Conservation (phyloP, 2,888 invertebrate genomes). For the Ethmia dodecea region DNA sequence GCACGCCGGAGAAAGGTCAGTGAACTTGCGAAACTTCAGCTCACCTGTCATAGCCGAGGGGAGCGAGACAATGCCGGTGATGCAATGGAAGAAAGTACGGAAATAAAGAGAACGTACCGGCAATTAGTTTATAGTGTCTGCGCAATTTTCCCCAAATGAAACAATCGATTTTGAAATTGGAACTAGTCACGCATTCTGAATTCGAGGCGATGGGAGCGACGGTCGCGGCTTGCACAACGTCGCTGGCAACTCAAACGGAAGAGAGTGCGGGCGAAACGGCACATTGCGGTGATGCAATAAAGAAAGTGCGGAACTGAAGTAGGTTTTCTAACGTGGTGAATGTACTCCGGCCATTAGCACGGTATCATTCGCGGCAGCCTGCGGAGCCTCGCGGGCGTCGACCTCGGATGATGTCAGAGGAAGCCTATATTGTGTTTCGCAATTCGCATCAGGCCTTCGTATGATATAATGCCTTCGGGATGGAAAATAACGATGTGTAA, state of each 20-base stretch:
- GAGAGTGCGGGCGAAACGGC: conserved; percentile 68
- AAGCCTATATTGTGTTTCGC: conserved; percentile 37
- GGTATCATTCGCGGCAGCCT: conserved; percentile 57
- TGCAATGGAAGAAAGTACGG: conserved; percentile 59
- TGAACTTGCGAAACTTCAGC: conserved; percentile 73
- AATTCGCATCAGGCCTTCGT: conserved; percentile 26
- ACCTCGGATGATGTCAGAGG: conserved; percentile 54
- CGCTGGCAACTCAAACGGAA: conserved; percentile 44
- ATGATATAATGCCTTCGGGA: conserved; percentile 46
- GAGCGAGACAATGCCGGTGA: conserved; percentile 46
- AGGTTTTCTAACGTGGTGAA: conserved; percentile 74
- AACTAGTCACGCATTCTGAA: conserved; percentile 42
- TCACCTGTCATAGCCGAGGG: conserved; percentile 61
- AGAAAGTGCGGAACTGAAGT: conserved; percentile 76
- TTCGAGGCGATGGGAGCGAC: conserved; percentile 32
- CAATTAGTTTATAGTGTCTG: conserved; percentile 24
- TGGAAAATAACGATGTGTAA: conserved; percentile 46
- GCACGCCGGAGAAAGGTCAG: conserved; percentile 53
- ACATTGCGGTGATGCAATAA: conserved; percentile 68
- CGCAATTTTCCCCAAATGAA: conserved; percentile 32
- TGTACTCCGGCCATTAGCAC: conserved; percentile 66
- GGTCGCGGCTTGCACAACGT: conserved; percentile 57
- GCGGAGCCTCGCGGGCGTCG: conserved; percentile 38
- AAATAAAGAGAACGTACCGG: conserved; percentile 32
- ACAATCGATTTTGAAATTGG: conserved; percentile 47